A percentile compares a stretch with the other conserved stretches of the same genome.
phyloP scores from a whole-genome alignment of 1,140 invertebrate genomes.

The Cotesia glomerata region DNA sequence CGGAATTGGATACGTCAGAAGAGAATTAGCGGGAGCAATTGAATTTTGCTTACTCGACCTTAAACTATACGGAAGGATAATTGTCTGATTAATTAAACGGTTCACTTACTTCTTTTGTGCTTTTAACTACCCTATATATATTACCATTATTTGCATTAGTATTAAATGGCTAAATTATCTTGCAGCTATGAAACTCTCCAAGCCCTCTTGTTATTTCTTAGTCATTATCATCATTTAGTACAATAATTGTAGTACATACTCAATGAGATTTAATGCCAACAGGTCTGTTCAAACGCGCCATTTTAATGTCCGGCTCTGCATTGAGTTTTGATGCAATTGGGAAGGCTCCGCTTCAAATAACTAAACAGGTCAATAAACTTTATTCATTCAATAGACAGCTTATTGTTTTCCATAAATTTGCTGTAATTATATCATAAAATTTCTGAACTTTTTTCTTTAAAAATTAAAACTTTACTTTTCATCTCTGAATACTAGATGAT shows the following conservation, averaged over 20 bases:
- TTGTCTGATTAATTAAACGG: conserved; percentile 40
- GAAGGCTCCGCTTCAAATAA: conserved; percentile 78
- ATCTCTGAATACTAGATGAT: too few species aligned
- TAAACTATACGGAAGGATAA: conserved; percentile 36
- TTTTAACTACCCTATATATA: conserved; percentile 12
- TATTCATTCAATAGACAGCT: too few species aligned
- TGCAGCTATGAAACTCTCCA: too few species aligned
- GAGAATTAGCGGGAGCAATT: conserved; percentile 29
- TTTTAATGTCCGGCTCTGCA: conserved; percentile 93
- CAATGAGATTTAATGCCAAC: conserved; percentile 41
- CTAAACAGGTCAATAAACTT: conserved; percentile 66
- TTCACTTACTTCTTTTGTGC: neutral
- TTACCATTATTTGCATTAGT: too few species aligned
- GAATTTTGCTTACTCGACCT: conserved; percentile 32
- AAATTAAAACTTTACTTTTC: too few species aligned
- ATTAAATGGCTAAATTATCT: too few species aligned
- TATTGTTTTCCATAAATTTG: too few species aligned
- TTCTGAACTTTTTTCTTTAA: too few species aligned
- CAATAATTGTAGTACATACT: neutral
- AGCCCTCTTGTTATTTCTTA: too few species aligned
- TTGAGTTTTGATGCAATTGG: conserved; percentile 88
- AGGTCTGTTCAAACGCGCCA: conserved; percentile 90
- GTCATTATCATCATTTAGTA: neutral
- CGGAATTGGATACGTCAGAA: conserved; percentile 30
- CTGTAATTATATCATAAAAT: too few species aligned